A percentile compares a stretch with the other conserved stretches of the same genome.
These are phyloP conservation scores for Mustela nigripes DNA, from an alignment of 2,113 vertebrate species.

Conservation along the genomic window DNA sequence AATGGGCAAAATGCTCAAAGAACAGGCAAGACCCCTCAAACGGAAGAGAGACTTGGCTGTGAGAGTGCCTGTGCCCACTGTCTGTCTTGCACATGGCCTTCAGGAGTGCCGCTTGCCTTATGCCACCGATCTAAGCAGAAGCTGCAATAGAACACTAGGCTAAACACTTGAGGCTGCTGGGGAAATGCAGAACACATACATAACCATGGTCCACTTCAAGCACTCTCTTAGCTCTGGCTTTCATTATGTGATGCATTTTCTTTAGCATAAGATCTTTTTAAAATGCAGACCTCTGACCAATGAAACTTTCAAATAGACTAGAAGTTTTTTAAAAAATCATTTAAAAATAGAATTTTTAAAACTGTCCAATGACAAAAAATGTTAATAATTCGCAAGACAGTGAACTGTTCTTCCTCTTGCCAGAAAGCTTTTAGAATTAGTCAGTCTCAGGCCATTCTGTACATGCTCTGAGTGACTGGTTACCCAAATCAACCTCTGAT, in stretches of 20 bases:
- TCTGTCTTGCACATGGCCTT: neutral
- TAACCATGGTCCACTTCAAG: neutral
- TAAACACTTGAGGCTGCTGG: neutral
- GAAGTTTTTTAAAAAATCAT: neutral
- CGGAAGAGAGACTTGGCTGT: neutral
- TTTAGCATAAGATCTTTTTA: neutral
- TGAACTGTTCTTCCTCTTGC: neutral
- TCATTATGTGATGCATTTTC: neutral
- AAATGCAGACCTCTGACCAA: neutral
- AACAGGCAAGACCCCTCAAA: neutral
- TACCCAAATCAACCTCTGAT: neutral
- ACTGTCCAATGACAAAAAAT: neutral
- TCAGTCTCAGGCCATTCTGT: neutral
- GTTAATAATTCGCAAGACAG: neutral
- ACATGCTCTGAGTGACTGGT: neutral
- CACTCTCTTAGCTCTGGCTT: neutral
- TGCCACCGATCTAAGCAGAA: neutral
- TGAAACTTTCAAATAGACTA: constrained; percentile 22
- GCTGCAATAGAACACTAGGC: neutral
- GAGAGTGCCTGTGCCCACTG: neutral
- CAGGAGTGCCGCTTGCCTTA: neutral
- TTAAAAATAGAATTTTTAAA: neutral
- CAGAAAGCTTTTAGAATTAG: neutral
- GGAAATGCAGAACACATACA: neutral
- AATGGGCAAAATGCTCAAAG: constrained; percentile 16